Evolutionary conservation across 2,113 vertebrate species (phyloP).

Genomic region (human (Homo sapiens)): DNA sequence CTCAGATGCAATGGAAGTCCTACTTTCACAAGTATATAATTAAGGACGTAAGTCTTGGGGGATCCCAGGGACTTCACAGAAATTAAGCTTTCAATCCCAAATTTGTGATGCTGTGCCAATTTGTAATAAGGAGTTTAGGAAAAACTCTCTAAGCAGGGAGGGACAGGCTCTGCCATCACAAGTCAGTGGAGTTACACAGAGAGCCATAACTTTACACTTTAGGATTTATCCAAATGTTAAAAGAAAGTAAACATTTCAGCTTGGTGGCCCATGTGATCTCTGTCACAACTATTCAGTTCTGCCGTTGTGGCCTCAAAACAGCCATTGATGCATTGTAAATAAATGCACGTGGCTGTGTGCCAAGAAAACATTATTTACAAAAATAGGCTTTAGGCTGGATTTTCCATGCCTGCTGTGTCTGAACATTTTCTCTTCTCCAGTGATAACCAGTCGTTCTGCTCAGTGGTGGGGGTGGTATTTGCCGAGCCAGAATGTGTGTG

Average conservation of each 20-base stretch:
- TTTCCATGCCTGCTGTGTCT: background rate
- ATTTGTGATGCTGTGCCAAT: background rate
- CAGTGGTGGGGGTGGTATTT: background rate
- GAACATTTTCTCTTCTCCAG: background rate
- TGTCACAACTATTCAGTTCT: background rate
- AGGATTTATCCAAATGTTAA: background rate
- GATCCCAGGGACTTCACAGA: background rate
- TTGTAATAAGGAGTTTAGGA: background rate
- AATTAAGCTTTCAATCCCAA: background rate
- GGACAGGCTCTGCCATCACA: background rate
- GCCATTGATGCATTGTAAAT: background rate
- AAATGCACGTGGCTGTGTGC: background rate
- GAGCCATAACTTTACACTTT: background rate
- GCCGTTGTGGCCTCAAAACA: background rate
- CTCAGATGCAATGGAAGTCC: background rate
- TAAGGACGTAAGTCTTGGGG: background rate
- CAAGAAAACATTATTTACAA: background rate
- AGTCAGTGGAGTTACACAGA: background rate
- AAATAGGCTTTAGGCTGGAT: background rate
- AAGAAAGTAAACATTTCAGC: background rate
- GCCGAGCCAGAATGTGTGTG: background rate
- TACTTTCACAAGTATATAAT: background rate
- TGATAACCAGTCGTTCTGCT: background rate
- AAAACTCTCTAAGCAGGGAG: background rate
- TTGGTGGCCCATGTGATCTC: background rate